Conservation (phyloP, 35 echinoderm and acorn worm genomes). For the Chiridota heheva region DNA sequence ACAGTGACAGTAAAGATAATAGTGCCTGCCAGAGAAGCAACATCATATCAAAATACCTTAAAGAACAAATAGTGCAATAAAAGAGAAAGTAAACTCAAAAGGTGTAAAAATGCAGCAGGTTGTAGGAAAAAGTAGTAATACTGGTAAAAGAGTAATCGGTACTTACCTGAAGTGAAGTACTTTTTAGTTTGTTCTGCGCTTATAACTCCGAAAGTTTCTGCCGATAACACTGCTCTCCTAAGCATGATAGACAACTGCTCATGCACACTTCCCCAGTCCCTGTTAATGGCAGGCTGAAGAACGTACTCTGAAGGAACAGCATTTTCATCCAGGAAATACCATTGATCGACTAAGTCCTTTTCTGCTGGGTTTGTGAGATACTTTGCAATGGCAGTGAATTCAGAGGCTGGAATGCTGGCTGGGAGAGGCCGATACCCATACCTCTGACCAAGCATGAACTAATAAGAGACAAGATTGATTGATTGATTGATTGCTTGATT, state of each 20-base stretch:
- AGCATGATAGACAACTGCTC: slow-evolving; percentile 47
- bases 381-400: slow-evolving; percentile 57
- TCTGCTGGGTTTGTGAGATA: slow-evolving; percentile 22
- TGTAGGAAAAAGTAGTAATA: too few relatives aligned
- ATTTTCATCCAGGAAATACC: slow-evolving; percentile 70
- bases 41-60: too few relatives aligned
- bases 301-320: slow-evolving; percentile 66
- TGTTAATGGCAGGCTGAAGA: slow-evolving; percentile 75
- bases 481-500: too few relatives aligned
- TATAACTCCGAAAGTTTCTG: slow-evolving; percentile 48
- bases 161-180: slow-evolving; percentile 85
- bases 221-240: slow-evolving; percentile 37
- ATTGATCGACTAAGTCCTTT: slow-evolving; percentile 19
- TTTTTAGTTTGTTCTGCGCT: slow-evolving; percentile 35
- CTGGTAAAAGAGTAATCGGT: too few relatives aligned
- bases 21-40: too few relatives aligned
- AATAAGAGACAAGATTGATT: background rate
- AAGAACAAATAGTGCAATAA: too few relatives aligned
- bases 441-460: slow-evolving; percentile 89
- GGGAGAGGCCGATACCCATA: slow-evolving; percentile 92
- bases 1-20: too few relatives aligned
- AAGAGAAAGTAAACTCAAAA: too few relatives aligned
- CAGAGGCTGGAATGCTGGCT: slow-evolving; percentile 55
- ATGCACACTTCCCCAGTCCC: slow-evolving; percentile 59
- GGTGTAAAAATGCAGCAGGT: too few relatives aligned